Percentiles rank a stretch among this genome's conserved stretches.
Evolutionary conservation across 2,888 invertebrate genomes (phyloP).

Genomic region (Gryllus longicercus): DNA sequence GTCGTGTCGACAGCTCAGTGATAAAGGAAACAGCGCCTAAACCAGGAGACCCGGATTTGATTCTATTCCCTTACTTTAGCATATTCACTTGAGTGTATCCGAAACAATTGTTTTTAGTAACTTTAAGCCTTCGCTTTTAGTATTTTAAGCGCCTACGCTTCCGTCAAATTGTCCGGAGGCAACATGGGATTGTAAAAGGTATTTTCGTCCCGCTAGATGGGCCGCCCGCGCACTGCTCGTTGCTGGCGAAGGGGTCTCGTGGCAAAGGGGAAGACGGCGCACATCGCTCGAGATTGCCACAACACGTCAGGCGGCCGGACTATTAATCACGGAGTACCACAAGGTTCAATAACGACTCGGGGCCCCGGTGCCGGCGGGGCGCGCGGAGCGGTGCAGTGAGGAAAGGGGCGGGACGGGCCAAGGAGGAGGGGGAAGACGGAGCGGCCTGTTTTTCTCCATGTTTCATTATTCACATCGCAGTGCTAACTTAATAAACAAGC

Average conservation of each 20-base stretch:
- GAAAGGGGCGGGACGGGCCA: not conserved
- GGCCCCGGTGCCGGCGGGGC: not conserved
- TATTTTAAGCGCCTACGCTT: no score
- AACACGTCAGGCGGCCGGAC: not conserved
- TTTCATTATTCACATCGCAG: conserved; percentile 9
- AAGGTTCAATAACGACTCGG: conserved; percentile 17
- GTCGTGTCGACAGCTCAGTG: no score
- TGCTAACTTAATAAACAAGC: not conserved
- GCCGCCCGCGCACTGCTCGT: not conserved
- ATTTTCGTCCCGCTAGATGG: not conserved
- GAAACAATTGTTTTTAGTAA: no score
- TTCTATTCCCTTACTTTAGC: no score
- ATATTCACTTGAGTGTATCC: no score
- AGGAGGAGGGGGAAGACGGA: not conserved
- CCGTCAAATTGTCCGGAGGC: no score
- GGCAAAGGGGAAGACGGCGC: not conserved
- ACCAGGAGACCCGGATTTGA: no score
- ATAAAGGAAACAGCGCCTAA: no score
- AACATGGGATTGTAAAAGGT: not conserved
- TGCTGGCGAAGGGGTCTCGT: not conserved
- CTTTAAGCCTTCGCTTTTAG: no score
- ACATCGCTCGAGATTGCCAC: not conserved
- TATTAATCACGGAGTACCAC: not conserved
- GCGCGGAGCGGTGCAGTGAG: not conserved
- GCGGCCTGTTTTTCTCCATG: not conserved